Conservation (phyloP, 2,797 vertebrate species). For the Adelosebastes latens region DNA sequence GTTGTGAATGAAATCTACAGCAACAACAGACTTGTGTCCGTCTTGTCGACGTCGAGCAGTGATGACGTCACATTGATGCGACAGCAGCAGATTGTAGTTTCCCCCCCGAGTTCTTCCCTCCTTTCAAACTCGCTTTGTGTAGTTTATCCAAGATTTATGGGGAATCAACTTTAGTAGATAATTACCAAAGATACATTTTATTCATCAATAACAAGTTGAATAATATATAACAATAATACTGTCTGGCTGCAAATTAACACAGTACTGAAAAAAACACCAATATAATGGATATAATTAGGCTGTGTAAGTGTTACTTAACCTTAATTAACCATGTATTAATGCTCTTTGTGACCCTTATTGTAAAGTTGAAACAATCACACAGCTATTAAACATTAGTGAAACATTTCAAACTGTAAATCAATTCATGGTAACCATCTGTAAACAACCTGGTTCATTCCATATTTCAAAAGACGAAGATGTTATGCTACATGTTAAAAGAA, state of each 20-base stretch:
- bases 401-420: no score
- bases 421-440: no score
- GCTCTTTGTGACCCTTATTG: no score
- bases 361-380: no score
- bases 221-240: not conserved
- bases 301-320: no score
- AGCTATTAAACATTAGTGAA: no score
- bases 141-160: not conserved
- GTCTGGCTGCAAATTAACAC: not conserved
- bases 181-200: not conserved
- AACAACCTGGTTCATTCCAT: no score
- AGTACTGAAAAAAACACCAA: not conserved
- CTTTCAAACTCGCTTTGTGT: not conserved
- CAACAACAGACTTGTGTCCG: constrained; percentile 18
- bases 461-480: no score
- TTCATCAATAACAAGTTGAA: not conserved
- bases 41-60: not conserved
- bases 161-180: not conserved
- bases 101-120: not conserved
- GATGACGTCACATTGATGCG: constrained; percentile 48
- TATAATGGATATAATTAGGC: not conserved
- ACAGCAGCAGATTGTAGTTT: constrained; percentile 64
- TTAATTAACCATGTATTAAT: no score
- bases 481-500: no score
- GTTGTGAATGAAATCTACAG: constrained; percentile 2